Base-by-base conservation (phyloP, 2,113 vertebrate genomes). In the Campylorhamphus procurvoides region DNA sequence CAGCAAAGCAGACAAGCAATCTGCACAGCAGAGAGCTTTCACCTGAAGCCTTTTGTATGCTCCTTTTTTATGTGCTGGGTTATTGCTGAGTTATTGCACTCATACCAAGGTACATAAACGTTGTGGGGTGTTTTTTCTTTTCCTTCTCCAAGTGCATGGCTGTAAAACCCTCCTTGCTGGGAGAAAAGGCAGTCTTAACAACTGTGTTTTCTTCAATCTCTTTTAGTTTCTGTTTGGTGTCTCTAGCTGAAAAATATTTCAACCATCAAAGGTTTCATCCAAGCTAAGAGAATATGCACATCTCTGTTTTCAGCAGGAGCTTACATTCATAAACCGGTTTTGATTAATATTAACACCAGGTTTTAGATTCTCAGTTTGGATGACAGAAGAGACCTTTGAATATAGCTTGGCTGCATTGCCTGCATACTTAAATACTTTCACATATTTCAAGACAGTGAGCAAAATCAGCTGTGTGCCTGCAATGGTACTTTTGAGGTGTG, bases 271-370 rank as follows among this genome's bases (percentile, higher is more conserved):
- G 73, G 24, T 59, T 44, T 93, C 52, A 83, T 89, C 93, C 47
- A 67, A 28, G 46, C 31, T 25, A n/a, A 33, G 28, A 60, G 72
- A 84, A 80, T 64, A 16, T 60, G 62, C 67, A n/a, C 42, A 50
- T 62, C 69, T 76, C 72, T 84, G 72, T 89, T 89, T 93, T 79
- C 94, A 86, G 62, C 2, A 0, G 52, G 59, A 79, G 27, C 56
- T 86, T 75, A 23, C 8, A 9, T 75, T 84, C 81, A 13, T 88
- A 90, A 96, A 82, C 47, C 3, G 0, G 39, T 95, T 96, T 84
- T 93, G 76, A 92, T 97, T 94, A 96, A 93, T 93, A 97, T 96
- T 94, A 96, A 94, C 86, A 9, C 94, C 87, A 83, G 86, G 89
- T 72, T 96, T 96, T 93, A 94, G 88, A 93, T 67, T 96, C 84